These are phyloP conservation scores for Calidris pugnax DNA, from an alignment of 2,113 vertebrate species.

Conservation along the genomic window DNA sequence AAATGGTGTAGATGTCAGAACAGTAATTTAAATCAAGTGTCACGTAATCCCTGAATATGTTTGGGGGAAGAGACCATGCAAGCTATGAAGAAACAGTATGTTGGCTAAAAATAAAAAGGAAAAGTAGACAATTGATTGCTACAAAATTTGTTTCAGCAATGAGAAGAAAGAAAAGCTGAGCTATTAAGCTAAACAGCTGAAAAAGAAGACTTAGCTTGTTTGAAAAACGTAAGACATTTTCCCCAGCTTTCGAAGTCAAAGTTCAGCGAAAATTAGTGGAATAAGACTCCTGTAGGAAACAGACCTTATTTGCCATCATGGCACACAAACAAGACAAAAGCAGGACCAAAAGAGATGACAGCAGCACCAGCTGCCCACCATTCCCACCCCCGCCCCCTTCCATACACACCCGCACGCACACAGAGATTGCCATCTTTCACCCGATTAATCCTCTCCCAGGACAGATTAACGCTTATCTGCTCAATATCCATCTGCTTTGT, in stretches of 20 bases:
- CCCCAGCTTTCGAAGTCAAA: neutral
- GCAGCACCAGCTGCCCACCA: conserved; percentile 72
- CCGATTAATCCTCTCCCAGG: conserved; percentile 76
- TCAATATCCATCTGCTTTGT: conserved; percentile 76
- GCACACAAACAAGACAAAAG: conserved; percentile 45
- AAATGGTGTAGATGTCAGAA: neutral
- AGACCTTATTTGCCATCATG: neutral
- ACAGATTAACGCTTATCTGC: conserved; percentile 78
- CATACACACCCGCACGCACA: neutral
- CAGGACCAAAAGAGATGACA: conserved; percentile 9
- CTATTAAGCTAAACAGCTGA: neutral
- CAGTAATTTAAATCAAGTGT: neutral
- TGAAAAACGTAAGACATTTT: neutral
- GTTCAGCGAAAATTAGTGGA: conserved; percentile 17
- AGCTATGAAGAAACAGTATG: neutral
- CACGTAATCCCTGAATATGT: neutral
- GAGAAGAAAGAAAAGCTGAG: neutral
- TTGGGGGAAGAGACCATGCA: neutral
- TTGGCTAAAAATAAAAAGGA: neutral
- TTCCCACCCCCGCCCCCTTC: neutral
- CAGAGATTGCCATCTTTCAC: conserved; percentile 70
- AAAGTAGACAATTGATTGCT: neutral
- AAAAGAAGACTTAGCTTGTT: neutral
- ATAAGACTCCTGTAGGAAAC: neutral
- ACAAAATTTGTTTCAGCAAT: neutral